Evolutionary conservation across 2,797 vertebrate genomes (phyloP).

Genomic region (Linurgus olivaceus): DNA sequence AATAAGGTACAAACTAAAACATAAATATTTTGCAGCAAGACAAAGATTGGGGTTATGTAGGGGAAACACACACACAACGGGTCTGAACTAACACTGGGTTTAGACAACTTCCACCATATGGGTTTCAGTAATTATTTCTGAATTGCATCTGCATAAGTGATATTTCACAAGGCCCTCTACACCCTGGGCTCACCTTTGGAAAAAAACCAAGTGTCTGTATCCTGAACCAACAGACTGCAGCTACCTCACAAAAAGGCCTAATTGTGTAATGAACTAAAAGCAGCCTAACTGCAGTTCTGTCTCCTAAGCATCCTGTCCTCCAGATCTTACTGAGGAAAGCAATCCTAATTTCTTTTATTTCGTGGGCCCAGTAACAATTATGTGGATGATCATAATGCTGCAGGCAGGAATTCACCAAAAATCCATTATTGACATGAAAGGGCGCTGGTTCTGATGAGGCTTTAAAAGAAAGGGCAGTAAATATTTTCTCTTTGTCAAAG

Average conservation of each 20-base stretch:
- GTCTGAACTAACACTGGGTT: background rate
- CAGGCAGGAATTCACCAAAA: background rate
- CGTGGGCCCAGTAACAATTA: constrained; percentile 58
- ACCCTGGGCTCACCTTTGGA: background rate
- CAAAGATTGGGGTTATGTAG: background rate
- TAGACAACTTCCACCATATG: constrained; percentile 23
- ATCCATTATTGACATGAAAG: background rate
- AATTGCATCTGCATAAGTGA: constrained; percentile 23
- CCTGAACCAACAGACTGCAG: background rate
- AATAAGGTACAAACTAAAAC: constrained; percentile 37
- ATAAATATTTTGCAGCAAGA: constrained; percentile 42
- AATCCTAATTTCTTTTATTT: constrained; percentile 54
- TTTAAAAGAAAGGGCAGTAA: background rate
- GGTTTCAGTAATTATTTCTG: constrained; percentile 33
- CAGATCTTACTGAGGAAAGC: constrained; percentile 39
- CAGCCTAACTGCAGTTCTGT: constrained; percentile 52
- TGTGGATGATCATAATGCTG: background rate
- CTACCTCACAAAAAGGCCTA: constrained; percentile 52
- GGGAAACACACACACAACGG: background rate
- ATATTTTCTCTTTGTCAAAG: background rate
- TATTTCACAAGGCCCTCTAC: background rate
- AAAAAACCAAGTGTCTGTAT: background rate
- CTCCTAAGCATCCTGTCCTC: constrained; percentile 43
- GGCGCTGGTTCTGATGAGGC: constrained; percentile 16
- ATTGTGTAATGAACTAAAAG: constrained; percentile 49